Conservation (phyloP, 2,888 invertebrate genomes). For the Drosophila limbata region DNA sequence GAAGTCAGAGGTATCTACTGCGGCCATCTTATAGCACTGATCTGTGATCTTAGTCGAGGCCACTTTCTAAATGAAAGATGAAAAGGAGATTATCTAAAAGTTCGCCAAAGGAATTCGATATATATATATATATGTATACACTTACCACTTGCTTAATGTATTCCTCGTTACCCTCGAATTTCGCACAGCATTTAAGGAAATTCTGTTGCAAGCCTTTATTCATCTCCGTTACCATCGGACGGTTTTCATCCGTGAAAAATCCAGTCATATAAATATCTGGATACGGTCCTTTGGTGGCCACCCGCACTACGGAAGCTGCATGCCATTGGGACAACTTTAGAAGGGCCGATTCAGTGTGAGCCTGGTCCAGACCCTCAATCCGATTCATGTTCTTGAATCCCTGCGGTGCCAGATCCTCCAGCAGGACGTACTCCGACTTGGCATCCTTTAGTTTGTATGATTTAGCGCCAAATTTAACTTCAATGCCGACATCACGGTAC, state of each 20-base stretch:
- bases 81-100: neutral
- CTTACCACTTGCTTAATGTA: constrained; percentile 68
- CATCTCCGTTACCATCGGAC: constrained; percentile 27
- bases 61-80: constrained; percentile 35
- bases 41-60: constrained; percentile 48
- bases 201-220: constrained; percentile 19
- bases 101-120: no score
- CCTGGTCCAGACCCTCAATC: constrained; percentile 72
- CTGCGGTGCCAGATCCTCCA: constrained; percentile 74
- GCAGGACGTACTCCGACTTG: constrained; percentile 55
- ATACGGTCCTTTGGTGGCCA: constrained; percentile 62
- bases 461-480: constrained; percentile 71
- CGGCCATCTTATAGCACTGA: constrained; percentile 30
- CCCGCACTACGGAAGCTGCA: constrained; percentile 76
- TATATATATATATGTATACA: neutral
- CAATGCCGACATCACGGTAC: constrained; percentile 65
- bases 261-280: constrained; percentile 28
- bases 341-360: constrained; percentile 71
- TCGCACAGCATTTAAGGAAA: constrained; percentile 43
- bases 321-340: constrained; percentile 80
- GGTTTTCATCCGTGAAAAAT: constrained; percentile 44
- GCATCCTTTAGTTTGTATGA: constrained; percentile 65
- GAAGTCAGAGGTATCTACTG: constrained; percentile 51
- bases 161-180: constrained; percentile 44
- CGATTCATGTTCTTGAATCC: constrained; percentile 78